phyloP scores from a whole-genome alignment of 2,797 vertebrate species.

The Poecilia velifera region DNA sequence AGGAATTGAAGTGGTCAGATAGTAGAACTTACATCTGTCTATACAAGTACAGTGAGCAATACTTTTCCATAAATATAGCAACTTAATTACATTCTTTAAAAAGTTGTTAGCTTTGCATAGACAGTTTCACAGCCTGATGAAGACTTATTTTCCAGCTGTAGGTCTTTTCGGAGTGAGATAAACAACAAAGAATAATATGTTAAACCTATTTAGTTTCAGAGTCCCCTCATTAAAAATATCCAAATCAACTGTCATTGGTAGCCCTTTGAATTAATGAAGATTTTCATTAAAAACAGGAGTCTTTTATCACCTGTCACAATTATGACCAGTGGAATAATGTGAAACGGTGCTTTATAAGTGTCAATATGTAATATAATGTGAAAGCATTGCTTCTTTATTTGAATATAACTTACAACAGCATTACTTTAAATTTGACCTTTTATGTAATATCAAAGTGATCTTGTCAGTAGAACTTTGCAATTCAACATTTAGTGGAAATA shows the following conservation, averaged over 20 bases:
- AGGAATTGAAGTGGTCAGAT: neutral
- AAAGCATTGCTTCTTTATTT: neutral
- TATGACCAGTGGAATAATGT: too few relatives aligned
- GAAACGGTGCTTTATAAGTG: neutral
- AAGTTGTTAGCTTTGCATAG: neutral
- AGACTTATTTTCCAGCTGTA: too few relatives aligned
- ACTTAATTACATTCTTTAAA: neutral
- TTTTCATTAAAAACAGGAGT: too few relatives aligned
- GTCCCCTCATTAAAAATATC: too few relatives aligned
- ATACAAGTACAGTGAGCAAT: neutral
- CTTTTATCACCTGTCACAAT: too few relatives aligned
- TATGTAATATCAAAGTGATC: neutral
- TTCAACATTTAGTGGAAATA: neutral
- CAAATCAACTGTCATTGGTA: too few relatives aligned
- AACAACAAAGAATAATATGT: too few relatives aligned
- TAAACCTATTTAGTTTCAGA: neutral
- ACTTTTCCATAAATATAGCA: neutral
- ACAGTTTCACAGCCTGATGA: neutral
- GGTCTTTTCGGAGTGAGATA: too few relatives aligned
- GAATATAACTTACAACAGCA: neutral
- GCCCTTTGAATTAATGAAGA: too few relatives aligned
- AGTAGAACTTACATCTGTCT: neutral
- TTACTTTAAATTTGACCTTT: neutral
- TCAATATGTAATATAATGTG: neutral
- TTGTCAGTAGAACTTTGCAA: neutral